Evolutionary conservation across 2,113 vertebrate genomes (phyloP).

Genomic region (Rhinichthys klamathensis): DNA sequence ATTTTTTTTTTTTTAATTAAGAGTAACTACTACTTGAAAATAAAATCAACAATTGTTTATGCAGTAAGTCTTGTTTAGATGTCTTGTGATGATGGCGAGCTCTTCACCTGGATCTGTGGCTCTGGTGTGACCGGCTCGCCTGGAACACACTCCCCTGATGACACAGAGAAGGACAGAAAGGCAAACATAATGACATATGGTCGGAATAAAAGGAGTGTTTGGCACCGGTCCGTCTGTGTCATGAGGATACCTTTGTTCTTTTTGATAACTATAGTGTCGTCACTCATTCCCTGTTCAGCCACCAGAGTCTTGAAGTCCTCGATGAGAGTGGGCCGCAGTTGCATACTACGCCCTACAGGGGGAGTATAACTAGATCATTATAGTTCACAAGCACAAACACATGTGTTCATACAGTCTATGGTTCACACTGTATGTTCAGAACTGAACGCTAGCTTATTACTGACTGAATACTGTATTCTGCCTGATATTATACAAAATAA

Average conservation of each 20-base stretch:
- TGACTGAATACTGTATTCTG: no score
- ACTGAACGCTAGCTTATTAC: no score
- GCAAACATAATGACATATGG: background rate
- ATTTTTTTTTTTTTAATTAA: no score
- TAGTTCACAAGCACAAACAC: background rate
- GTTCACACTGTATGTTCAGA: no score
- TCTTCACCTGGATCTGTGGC: slow-evolving; percentile 62
- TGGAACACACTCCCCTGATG: slow-evolving; percentile 83
- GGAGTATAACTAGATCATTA: background rate
- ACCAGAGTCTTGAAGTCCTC: slow-evolving; percentile 82
- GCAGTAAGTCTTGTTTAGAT: background rate
- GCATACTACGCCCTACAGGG: slow-evolving; percentile 77
- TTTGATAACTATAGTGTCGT: slow-evolving; percentile 74
- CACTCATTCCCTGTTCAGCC: slow-evolving; percentile 75
- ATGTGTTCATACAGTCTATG: no score
- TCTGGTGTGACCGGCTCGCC: slow-evolving; percentile 63
- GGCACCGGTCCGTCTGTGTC: background rate
- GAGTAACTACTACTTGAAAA: background rate
- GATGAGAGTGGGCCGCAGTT: slow-evolving; percentile 76
- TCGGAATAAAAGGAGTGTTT: background rate
- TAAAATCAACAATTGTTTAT: background rate
- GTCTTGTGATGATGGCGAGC: background rate
- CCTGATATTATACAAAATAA: no score
- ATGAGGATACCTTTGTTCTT: slow-evolving; percentile 78
- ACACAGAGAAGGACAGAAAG: background rate